Base-by-base conservation (phyloP, 1,140 invertebrate genomes). In the Stegodyphus mimosarum region DNA sequence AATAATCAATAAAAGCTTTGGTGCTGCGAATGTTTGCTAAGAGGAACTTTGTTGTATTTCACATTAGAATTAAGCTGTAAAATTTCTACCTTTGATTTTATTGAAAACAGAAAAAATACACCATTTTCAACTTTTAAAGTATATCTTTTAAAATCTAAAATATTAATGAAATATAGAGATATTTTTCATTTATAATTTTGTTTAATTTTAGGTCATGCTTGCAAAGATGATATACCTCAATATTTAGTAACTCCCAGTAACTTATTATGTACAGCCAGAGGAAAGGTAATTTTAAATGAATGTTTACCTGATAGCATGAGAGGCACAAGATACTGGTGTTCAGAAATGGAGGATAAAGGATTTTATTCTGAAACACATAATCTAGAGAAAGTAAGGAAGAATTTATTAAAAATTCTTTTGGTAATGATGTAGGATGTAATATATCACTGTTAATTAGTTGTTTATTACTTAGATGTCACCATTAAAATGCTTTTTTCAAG, bases 161-260 rank as follows among this genome's bases (percentile, higher is more conserved):
- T 33, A 33, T 33, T 33, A 33, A 33, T 33, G 33, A 33, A 33
- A 33, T 33, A 33, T 33, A 33, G 1, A 33, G 33, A 70, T 70
- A 18, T 33, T 70, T 70, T 33, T 7, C 5, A 10, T 48, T 70
- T 70, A 18, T 70, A 70, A 55, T 49, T 60, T 60, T 60, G 9
- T 60, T 66, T 4, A 63, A 5, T 73, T 83, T 53, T 55, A 86
- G 84, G 84, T 10, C 55, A 78, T 17, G 84, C 84, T 55, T 70
- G 53, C 18, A 73, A 86, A 66, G 76, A 86, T 86, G 85, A 77
- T 2, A 48, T 80, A 49, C 85, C 85, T 7, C 70, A 75, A 71
- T 72, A 75, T 18, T 75, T 81, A 69, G 78, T 86, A n/a, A 80
- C 85, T 18, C 71, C 77, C 13, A 55, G 76, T 48, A 86, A 67